Percentiles rank a stretch among this genome's conserved stretches.
These are phyloP conservation scores for Helicolenus hilgendorfi DNA, from an alignment of 2,797 vertebrate genomes.

Conservation along the genomic window DNA sequence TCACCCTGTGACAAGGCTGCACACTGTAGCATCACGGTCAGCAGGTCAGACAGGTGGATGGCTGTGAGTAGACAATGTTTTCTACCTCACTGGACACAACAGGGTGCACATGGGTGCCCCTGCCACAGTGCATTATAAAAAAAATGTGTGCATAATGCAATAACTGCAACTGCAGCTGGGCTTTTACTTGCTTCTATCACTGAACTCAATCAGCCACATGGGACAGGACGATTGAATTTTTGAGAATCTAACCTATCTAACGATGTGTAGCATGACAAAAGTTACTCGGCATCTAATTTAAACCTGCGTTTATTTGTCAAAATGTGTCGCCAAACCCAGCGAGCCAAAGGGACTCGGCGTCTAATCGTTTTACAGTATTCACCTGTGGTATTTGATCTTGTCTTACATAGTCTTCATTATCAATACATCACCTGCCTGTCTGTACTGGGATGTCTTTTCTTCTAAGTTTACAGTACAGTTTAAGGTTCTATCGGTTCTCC, in stretches of 20 bases:
- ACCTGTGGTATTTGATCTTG: neutral
- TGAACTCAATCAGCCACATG: no score
- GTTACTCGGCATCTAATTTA: neutral
- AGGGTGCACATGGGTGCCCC: conserved; percentile 18
- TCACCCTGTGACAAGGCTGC: conserved; percentile 60
- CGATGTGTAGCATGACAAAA: neutral
- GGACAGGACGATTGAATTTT: neutral
- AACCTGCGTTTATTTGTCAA: neutral
- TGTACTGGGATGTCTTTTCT: neutral
- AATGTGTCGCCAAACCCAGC: fast-evolving
- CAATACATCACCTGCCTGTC: neutral
- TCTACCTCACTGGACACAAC: conserved; percentile 48
- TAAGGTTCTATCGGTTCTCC: neutral
- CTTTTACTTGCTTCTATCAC: no score
- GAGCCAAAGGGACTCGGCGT: neutral
- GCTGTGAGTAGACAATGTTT: conserved; percentile 57
- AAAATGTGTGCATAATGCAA: neutral
- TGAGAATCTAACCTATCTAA: neutral
- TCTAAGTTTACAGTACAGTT: neutral
- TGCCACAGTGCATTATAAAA: neutral
- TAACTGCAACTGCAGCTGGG: neutral
- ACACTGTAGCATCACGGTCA: conserved; percentile 62
- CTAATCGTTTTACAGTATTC: neutral
- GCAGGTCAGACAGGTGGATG: conserved; percentile 75
- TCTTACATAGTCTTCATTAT: neutral